phyloP scores from a whole-genome alignment of 2,797 vertebrate genomes.

The Catharus ustulatus region DNA sequence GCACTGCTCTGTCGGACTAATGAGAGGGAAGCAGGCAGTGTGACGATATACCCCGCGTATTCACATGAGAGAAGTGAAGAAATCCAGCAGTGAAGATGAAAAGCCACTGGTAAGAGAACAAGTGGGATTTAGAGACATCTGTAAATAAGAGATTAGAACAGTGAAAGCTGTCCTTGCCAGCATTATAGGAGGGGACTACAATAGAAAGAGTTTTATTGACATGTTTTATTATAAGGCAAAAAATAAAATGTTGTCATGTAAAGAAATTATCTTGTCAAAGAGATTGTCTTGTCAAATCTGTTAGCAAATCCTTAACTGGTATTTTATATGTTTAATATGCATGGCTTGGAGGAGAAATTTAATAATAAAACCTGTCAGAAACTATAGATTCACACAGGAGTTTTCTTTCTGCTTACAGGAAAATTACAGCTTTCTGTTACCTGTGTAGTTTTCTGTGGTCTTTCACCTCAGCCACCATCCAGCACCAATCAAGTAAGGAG shows the following conservation, averaged over 20 bases:
- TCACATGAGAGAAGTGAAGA: slow-evolving; percentile 41
- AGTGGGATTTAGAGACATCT: slow-evolving; percentile 17
- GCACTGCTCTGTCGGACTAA: not conserved
- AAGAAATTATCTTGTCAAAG: slow-evolving; percentile 2
- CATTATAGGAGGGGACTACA: not conserved
- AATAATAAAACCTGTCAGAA: slow-evolving; percentile 15
- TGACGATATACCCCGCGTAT: not conserved
- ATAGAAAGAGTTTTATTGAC: not conserved
- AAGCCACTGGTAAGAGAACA: slow-evolving; percentile 76
- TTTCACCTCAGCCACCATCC: slow-evolving; percentile 72
- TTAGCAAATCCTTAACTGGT: not conserved
- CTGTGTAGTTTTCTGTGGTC: slow-evolving; percentile 68
- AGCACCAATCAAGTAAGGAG: slow-evolving; percentile 80
- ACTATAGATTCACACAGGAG: not conserved
- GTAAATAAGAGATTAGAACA: slow-evolving; percentile 26
- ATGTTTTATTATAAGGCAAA: not conserved
- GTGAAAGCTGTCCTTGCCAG: slow-evolving; percentile 7
- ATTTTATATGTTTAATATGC: slow-evolving; percentile 18
- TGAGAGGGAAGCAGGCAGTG: not conserved
- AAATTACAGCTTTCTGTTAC: slow-evolving; percentile 69
- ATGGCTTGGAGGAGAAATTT: not conserved
- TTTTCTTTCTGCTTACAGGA: slow-evolving; percentile 72
- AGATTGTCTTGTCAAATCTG: slow-evolving; percentile 11
- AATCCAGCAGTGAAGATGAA: slow-evolving; percentile 68
- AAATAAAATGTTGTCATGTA: not conserved